These are phyloP conservation scores for Ciona savignyi DNA, from an alignment of 23 tunicate species.

Conservation along the genomic window DNA sequence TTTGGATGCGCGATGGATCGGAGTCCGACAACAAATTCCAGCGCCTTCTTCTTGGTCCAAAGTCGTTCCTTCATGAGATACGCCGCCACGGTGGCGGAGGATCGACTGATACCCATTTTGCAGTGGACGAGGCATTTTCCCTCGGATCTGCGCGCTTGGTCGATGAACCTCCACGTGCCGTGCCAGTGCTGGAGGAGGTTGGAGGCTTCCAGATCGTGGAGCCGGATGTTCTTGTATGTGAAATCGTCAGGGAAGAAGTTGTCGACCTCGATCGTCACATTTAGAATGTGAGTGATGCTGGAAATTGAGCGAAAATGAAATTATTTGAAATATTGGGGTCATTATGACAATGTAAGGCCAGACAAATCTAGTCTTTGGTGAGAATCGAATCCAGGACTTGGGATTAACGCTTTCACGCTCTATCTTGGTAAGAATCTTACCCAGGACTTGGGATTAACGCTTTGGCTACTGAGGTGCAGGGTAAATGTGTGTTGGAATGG, in stretches of 20 bases:
- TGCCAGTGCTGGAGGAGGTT: conserved; percentile 68
- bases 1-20: conserved; percentile 70
- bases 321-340: background rate
- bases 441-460: no score
- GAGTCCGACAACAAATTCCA: conserved; percentile 43
- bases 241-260: conserved; percentile 77
- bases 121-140: no score
- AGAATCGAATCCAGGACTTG: no score
- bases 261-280: conserved; percentile 79
- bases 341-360: no score
- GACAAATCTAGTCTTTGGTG: no score
- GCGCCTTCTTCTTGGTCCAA: conserved; percentile 54
- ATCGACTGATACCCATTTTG: conserved; percentile 95
- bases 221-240: conserved; percentile 54
- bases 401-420: no score
- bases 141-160: conserved; percentile 34
- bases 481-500: no score
- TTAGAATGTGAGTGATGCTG: conserved; percentile 93
- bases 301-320: background rate
- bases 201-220: conserved; percentile 32
- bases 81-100: conserved; percentile 92
- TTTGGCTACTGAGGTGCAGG: no score
- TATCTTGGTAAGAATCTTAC: no score
- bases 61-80: conserved; percentile 69
- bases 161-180: conserved; percentile 55